Conservation (phyloP, 2,888 invertebrate species). For the Pecten maximus region DNA sequence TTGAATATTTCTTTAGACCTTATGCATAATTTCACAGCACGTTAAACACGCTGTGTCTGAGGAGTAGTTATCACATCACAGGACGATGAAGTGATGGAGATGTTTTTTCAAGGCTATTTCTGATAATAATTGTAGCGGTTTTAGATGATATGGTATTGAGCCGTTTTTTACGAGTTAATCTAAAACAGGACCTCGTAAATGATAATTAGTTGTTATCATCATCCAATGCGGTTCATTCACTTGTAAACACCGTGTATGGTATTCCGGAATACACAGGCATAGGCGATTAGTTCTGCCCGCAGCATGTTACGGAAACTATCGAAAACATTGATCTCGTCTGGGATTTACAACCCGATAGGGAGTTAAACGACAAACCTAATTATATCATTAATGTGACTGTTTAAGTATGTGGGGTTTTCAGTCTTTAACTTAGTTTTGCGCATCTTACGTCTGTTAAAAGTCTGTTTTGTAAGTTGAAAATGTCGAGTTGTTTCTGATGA, state of each 20-base stretch:
- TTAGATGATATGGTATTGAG: background rate
- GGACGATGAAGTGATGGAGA: background rate
- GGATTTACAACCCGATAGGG: background rate
- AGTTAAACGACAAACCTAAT: background rate
- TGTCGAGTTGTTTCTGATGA: too few relatives aligned
- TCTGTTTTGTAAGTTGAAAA: too few relatives aligned
- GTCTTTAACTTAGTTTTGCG: background rate
- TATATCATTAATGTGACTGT: background rate
- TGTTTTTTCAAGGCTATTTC: background rate
- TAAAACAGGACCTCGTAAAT: background rate
- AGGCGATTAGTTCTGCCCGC: background rate
- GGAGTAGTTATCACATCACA: background rate
- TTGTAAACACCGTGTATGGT: background rate
- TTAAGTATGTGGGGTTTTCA: background rate
- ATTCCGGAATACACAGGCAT: background rate
- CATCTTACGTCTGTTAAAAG: too few relatives aligned
- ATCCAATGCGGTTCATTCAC: background rate
- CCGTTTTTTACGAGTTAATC: background rate
- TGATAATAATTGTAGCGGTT: background rate
- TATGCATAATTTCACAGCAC: conserved; percentile 20
- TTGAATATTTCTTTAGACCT: background rate
- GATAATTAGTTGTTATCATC: background rate
- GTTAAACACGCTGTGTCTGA: background rate
- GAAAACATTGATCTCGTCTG: background rate
- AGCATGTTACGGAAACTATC: background rate